Base-by-base conservation (phyloP, 2,113 vertebrate species). In the Turnix velox region DNA sequence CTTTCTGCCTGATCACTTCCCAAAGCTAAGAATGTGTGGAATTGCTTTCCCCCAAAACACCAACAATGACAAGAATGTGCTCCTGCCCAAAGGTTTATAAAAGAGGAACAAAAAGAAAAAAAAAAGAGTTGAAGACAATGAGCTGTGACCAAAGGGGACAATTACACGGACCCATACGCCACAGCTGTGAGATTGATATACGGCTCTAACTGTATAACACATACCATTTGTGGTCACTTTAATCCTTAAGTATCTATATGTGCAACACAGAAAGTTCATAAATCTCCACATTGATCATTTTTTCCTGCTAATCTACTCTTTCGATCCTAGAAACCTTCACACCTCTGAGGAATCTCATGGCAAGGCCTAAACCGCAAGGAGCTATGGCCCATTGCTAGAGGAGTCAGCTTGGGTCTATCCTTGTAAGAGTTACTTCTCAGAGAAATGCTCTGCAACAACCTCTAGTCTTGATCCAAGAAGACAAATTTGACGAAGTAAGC, bases 11-110 rank as follows among this genome's bases (percentile, higher is more conserved):
- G 76, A 94, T 91, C 84, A 94, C 92, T 91, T 91, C 62, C 95
- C 84, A 92, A 94, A 94, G 96, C 87, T 93, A 95, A 93, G 94
- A 96, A 96, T 95, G 84, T 7, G 2, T 49, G 84, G 95, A 96
- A 96, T 91, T 92, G 66, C 5, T 23, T 61, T 87, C 54, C 87
- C 88, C 66, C 1, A 74, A 92, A 92, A 52, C 12, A 37, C 39
- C 45, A 87, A 93, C 74, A 96, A 92, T 84, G 80, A 61, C 67
- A 92, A 84, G 94, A 95, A 96, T 92, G 84, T 3, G 5, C 73
- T 91, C 54, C 80, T 91, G 80, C 62, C 45, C 91, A 72, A 75
- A 87, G 68, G 63, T 88, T 94, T 77, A 77, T 58, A 88, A 94
- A 92, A 81, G 79, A 42, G 84, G 40, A 40, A 88, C 18, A 51